These are phyloP conservation scores for Chromoteleia sp. DNA, from an alignment of 2,888 invertebrate genomes.

Conservation along the genomic window DNA sequence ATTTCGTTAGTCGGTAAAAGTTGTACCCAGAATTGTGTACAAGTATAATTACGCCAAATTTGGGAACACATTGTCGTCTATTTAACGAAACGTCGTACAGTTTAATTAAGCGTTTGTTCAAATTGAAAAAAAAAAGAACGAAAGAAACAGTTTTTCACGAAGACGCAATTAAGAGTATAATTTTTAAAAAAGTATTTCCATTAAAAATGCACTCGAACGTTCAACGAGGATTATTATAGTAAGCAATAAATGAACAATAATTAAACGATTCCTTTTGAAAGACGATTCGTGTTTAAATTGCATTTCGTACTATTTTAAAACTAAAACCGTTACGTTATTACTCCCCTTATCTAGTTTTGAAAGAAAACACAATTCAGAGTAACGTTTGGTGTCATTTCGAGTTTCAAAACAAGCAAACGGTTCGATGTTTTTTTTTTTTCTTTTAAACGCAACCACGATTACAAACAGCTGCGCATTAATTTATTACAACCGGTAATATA, in stretches of 20 bases:
- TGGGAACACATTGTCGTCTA: no score
- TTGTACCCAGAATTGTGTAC: no score
- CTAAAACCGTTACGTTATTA: slow-evolving; percentile 9
- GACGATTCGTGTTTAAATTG: background rate
- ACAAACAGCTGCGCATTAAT: background rate
- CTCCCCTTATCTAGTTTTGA: slow-evolving; percentile 25
- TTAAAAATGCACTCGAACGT: background rate
- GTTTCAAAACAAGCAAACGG: slow-evolving; percentile 41
- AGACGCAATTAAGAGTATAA: no score
- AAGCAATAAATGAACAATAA: no score
- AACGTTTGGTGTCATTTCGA: slow-evolving; percentile 21
- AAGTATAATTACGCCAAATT: no score
- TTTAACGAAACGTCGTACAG: no score
- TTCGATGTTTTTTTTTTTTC: slow-evolving; percentile 4
- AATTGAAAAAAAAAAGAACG: no score
- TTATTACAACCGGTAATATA: no score
- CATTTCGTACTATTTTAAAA: slow-evolving; percentile 1
- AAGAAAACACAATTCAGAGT: slow-evolving; percentile 39
- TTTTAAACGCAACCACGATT: slow-evolving; percentile 13
- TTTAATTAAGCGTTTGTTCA: no score
- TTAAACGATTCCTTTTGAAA: no score
- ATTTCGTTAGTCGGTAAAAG: background rate
- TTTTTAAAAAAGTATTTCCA: background rate
- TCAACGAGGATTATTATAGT: no score
- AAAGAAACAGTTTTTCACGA: no score